A percentile compares a stretch with the other conserved stretches of the same genome.
Conservation (phyloP, 2,888 invertebrate species). For the Oegoconia quadripuncta region DNA sequence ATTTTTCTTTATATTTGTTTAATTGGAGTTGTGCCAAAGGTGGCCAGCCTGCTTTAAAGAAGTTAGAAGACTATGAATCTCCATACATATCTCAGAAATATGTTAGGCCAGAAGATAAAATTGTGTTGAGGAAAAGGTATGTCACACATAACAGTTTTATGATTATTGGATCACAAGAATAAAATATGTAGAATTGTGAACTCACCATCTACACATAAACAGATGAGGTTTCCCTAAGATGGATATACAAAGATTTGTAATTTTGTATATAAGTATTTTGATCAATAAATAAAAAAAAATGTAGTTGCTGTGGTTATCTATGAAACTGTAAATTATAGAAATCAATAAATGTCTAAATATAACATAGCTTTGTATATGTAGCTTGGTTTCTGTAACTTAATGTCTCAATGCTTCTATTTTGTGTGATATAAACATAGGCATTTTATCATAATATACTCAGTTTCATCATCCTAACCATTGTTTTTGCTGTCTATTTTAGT, state of each 20-base stretch:
- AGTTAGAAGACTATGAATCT: slow-evolving; percentile 97
- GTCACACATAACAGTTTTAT: neutral
- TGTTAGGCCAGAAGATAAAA: slow-evolving; percentile 84
- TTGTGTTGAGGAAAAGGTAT: slow-evolving; percentile 92
- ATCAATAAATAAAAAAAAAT: neutral
- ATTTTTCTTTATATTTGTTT: slow-evolving; percentile 94
- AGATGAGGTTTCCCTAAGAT: no score
- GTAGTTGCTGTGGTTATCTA: no score
- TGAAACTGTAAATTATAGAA: no score
- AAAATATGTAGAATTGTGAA: no score
- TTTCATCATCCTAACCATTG: neutral
- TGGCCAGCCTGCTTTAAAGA: slow-evolving; percentile 87
- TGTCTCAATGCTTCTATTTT: neutral
- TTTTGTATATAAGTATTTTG: neutral
- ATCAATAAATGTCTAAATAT: no score
- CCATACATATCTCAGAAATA: slow-evolving; percentile 95
- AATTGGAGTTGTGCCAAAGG: slow-evolving; percentile 86
- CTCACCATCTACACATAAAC: no score
- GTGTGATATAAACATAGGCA: neutral
- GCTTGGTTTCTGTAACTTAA: no score
- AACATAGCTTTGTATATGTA: no score
- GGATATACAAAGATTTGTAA: no score
- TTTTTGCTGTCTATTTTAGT: slow-evolving; percentile 70
- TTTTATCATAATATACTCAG: neutral
- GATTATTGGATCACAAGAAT: no score